A percentile compares a stretch with the other conserved stretches of the same genome.
phyloP scores from a whole-genome alignment of 2,888 invertebrate species.

The Galerucella calmariensis region DNA sequence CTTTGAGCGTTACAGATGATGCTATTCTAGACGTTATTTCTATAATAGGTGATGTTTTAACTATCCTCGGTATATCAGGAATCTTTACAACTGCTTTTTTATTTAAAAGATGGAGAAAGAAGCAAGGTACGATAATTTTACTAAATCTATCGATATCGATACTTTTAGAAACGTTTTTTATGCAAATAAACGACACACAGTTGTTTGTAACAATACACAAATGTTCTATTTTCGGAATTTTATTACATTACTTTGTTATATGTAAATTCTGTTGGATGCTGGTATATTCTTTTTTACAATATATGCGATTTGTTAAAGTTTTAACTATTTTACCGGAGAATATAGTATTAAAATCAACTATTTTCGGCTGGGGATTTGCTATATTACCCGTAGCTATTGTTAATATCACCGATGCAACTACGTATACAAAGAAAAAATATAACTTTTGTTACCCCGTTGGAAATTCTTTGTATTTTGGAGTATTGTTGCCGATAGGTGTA shows the following conservation, averaged over 20 bases:
- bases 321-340: constrained; percentile 71
- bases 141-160: constrained; percentile 70
- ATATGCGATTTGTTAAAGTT: constrained; percentile 74
- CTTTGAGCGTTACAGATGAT: constrained; percentile 60
- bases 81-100: constrained; percentile 68
- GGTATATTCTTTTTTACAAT: constrained; percentile 76
- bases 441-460: constrained; percentile 70
- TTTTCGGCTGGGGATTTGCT: constrained; percentile 74
- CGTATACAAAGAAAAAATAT: constrained; percentile 66
- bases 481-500: constrained; percentile 68
- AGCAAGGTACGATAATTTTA: constrained; percentile 72
- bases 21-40: constrained; percentile 66
- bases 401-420: constrained; percentile 64
- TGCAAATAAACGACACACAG: constrained; percentile 55
- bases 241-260: constrained; percentile 74
- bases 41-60: constrained; percentile 67
- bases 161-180: constrained; percentile 61
- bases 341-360: constrained; percentile 71
- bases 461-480: constrained; percentile 68
- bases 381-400: constrained; percentile 68
- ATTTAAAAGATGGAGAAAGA: constrained; percentile 72
- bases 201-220: constrained; percentile 17
- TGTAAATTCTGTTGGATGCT: constrained; percentile 80
- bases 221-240: constrained; percentile 71
- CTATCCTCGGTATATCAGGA: constrained; percentile 67